These are phyloP conservation scores for Philereme transversata DNA, from an alignment of 2,888 invertebrate species.

Conservation along the genomic window DNA sequence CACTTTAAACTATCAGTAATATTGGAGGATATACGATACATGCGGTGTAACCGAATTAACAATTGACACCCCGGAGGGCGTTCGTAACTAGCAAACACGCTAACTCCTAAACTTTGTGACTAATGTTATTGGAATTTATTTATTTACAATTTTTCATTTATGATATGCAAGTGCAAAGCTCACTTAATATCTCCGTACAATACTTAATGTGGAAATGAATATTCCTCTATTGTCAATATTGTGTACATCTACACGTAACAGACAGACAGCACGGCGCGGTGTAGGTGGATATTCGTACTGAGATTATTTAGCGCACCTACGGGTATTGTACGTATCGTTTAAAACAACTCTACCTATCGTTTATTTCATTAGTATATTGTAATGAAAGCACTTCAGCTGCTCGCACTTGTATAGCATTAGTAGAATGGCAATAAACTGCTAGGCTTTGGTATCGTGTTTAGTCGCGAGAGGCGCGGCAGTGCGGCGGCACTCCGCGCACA, in stretches of 20 bases:
- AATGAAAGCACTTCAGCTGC: conserved; percentile 75
- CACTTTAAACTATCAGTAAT: conserved; percentile 34
- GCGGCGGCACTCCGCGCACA: conserved; percentile 24
- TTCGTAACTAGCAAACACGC: conserved; percentile 40
- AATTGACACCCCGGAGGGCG: conserved; percentile 28
- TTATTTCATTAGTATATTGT: conserved; percentile 47
- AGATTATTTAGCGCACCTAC: neutral
- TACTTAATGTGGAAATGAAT: conserved; percentile 54
- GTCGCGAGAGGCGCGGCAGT: conserved; percentile 17
- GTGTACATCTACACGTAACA: conserved; percentile 63
- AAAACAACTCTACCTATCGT: conserved; percentile 58
- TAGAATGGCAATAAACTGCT: conserved; percentile 74
- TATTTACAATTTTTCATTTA: conserved; percentile 73
- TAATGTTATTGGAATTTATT: conserved; percentile 58
- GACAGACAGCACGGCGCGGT: conserved; percentile 53
- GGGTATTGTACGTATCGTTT: conserved; percentile 16
- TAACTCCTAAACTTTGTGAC: conserved; percentile 45
- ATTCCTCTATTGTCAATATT: conserved; percentile 60
- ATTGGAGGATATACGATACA: conserved; percentile 22
- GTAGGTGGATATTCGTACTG: conserved; percentile 38
- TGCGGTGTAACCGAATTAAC: conserved; percentile 23
- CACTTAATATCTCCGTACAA: conserved; percentile 70
- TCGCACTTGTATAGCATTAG: conserved; percentile 81
- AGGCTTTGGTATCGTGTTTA: conserved; percentile 76
- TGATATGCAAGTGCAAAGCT: conserved; percentile 85